phyloP scores from a whole-genome alignment of 2,797 vertebrate species.

The Fundulus diaphanus region DNA sequence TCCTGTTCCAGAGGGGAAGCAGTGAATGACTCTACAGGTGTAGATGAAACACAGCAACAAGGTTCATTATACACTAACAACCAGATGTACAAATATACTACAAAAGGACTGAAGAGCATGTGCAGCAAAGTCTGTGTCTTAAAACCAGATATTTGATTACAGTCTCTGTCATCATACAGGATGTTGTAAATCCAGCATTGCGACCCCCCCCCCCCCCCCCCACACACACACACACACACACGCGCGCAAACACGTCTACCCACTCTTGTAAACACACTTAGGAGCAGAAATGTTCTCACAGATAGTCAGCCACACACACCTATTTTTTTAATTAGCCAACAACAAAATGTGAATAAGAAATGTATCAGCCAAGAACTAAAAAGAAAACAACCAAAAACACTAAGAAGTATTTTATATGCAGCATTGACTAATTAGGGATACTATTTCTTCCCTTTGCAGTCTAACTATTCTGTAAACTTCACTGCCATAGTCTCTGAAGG shows the following conservation, averaged over 20 bases:
- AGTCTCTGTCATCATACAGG: conserved; percentile 48
- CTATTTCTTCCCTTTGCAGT: conserved; percentile 14
- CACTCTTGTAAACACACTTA: conserved; percentile 45
- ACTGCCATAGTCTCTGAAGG: conserved; percentile 12
- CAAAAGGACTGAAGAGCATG: conserved; percentile 11
- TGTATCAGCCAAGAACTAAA: background rate
- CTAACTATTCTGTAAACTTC: background rate
- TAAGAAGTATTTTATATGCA: background rate
- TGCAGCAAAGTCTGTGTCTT: conserved; percentile 19
- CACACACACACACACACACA: no score
- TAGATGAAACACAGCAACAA: conserved; percentile 40
- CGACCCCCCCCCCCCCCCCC: no score
- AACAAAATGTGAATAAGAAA: background rate
- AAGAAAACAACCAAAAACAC: background rate
- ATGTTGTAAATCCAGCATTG: conserved; percentile 58
- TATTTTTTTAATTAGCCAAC: background rate
- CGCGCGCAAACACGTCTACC: conserved; percentile 48
- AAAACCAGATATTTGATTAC: conserved; percentile 31
- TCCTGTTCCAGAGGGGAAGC: conserved; percentile 13
- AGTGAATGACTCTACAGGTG: conserved; percentile 65
- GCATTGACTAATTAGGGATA: background rate
- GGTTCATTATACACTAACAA: conserved; percentile 43
- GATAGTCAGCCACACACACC: conserved; percentile 10
- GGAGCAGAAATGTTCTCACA: conserved; percentile 33
- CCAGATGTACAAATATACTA: conserved; percentile 34